Evolutionary conservation across 2,797 vertebrate genomes (phyloP).

Genomic region (Gila robusta): DNA sequence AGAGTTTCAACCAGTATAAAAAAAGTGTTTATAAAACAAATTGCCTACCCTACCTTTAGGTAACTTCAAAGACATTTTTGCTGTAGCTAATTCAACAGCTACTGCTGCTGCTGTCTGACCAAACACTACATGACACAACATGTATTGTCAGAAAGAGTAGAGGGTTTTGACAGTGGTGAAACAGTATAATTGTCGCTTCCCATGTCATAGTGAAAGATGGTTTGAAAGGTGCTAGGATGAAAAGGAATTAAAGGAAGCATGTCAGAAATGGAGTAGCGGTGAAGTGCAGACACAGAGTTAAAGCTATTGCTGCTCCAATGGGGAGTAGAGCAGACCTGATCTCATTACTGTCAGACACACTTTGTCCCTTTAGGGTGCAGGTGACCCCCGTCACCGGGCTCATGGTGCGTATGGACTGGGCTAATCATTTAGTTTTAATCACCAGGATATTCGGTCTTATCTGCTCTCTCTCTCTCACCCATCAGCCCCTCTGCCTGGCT

Average conservation of each 20-base stretch:
- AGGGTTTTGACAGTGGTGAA: slow-evolving; percentile 26
- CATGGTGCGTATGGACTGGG: slow-evolving; percentile 69
- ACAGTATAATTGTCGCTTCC: slow-evolving; percentile 34
- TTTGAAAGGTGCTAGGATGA: slow-evolving; percentile 5
- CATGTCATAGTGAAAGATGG: slow-evolving; percentile 19
- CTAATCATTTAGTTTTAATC: slow-evolving; percentile 71
- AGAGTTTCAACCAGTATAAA: too few species aligned
- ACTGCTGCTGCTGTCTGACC: neutral
- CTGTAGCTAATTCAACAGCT: neutral
- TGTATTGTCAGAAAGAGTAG: neutral
- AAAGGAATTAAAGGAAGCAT: slow-evolving; percentile 46
- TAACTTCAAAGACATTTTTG: neutral
- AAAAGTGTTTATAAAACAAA: too few species aligned
- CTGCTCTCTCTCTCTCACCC: slow-evolving; percentile 57
- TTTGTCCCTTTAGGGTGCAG: slow-evolving; percentile 60
- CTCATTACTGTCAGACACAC: slow-evolving; percentile 81
- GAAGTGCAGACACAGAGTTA: slow-evolving; percentile 54
- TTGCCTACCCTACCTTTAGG: neutral
- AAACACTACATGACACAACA: neutral
- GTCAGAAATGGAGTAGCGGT: slow-evolving; percentile 66
- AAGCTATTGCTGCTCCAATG: slow-evolving; percentile 44
- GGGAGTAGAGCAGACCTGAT: slow-evolving; percentile 69
- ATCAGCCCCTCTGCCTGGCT: slow-evolving; percentile 74
- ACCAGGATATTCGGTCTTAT: slow-evolving; percentile 67
- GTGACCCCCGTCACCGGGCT: slow-evolving; percentile 55